Base-by-base conservation (phyloP, 2,113 vertebrate genomes). In the Myotis lucifugus region DNA sequence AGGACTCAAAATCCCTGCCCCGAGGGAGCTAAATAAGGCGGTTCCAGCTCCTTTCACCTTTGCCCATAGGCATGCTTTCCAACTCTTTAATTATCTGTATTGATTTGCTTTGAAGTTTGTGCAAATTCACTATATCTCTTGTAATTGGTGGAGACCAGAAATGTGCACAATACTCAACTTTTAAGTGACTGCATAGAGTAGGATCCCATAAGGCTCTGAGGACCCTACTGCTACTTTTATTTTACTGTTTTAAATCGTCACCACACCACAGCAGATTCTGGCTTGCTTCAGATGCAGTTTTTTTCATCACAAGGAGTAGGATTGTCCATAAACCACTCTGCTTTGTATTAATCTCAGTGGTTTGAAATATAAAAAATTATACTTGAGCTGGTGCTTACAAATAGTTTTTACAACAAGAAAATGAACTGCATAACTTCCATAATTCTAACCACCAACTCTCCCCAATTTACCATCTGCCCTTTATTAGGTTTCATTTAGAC, bases 61-160 rank as follows among this genome's bases (percentile, higher is more conserved):
- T 95, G 56, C 70, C 82, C 64, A 74, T n/a, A 74, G 66, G 40
- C 37, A 32, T 64, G 40, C 70, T 92, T 90, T 46, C 59, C 34
- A 64, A 17, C 78, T 19, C 79, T 96, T 89, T 96, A 95, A 91
- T 96, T 95, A 89, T 94, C 82, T 94, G 21, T 82, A 83, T 66
- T 91, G 77, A 86, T 95, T 95, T 90, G 27, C 95, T 97, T 97
- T 96, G 90, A 97, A 93, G 61, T 46, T 59, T 27, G n/a, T 88
- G 76, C 48, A 93, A 67, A 96, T 78, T 81, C 32, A 42, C 64
- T 32, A n/a, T 73, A 82, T 59, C 81, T 52, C 42, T 82, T 94
- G 14, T 96, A 70, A 96, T 95, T 91, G 84, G 32, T 46, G 18
- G 70, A 95, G 32, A 61, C 83, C 34, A 85, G 76, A 72, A 81